Conservation (phyloP, 2,113 vertebrate genomes). For the Bothrops jararaca region DNA sequence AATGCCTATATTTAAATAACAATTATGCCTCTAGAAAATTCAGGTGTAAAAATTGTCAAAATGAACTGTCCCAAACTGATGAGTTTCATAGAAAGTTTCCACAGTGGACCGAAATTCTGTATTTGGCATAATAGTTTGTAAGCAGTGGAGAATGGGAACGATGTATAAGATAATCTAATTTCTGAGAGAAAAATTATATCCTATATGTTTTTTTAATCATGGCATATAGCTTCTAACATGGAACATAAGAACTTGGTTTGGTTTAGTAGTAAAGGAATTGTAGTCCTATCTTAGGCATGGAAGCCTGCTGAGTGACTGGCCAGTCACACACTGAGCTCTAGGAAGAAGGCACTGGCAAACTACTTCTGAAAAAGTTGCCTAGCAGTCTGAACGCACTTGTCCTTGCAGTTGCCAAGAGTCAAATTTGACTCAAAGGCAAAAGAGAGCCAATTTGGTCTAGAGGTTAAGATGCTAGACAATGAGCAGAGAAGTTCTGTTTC, state of each 20-base stretch:
- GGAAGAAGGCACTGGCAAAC: background rate
- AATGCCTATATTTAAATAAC: background rate
- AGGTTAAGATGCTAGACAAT: background rate
- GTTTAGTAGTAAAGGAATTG: background rate
- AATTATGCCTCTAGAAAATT: background rate
- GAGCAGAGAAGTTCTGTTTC: background rate
- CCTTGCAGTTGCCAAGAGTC: background rate
- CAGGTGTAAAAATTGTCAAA: background rate
- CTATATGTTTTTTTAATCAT: background rate
- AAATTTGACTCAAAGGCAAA: background rate
- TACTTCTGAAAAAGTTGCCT: background rate
- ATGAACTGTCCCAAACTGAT: background rate
- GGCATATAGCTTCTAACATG: background rate
- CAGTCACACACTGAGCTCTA: background rate
- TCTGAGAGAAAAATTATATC: background rate
- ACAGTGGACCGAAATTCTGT: slow-evolving; percentile 7
- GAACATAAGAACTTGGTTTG: background rate
- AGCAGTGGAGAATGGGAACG: background rate
- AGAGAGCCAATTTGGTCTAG: background rate
- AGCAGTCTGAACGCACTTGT: background rate
- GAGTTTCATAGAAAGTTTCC: background rate
- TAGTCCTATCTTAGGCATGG: background rate
- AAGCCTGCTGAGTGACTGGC: background rate
- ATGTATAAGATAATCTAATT: background rate
- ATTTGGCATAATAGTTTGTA: too few species aligned